Conservation (phyloP, 2,797 vertebrate genomes). For the Synaphobranchus kaupii region DNA sequence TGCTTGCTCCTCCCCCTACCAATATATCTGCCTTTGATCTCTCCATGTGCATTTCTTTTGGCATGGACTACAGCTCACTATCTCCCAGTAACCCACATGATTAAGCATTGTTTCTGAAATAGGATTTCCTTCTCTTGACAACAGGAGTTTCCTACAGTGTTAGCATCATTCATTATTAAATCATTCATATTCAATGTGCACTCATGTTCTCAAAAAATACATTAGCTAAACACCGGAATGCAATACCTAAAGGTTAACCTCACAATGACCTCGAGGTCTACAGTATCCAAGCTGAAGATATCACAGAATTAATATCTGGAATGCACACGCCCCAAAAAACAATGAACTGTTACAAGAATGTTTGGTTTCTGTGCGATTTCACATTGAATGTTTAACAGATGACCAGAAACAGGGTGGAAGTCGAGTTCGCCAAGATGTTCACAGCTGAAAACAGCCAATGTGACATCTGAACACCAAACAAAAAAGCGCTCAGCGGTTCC, state of each 20-base stretch:
- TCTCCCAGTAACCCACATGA: background rate
- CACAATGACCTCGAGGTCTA: background rate
- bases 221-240: too few relatives aligned
- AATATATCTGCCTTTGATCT: too few relatives aligned
- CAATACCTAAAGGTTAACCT: too few relatives aligned
- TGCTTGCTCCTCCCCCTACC: background rate
- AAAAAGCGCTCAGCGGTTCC: background rate
- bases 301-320: background rate
- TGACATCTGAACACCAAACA: background rate
- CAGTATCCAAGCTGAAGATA: background rate
- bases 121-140: too few relatives aligned
- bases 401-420: background rate
- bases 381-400: background rate
- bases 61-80: background rate
- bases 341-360: background rate
- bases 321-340: background rate
- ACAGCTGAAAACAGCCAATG: background rate
- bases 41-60: background rate
- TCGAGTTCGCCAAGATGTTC: background rate
- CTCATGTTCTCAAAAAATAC: too few relatives aligned
- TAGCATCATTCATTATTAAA: too few relatives aligned
- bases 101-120: background rate
- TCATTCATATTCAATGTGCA: too few relatives aligned
- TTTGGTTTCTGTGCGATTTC: background rate
- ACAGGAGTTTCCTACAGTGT: too few relatives aligned